phyloP scores from a whole-genome alignment of 2,113 vertebrate species.

The Etheostoma cragini region DNA sequence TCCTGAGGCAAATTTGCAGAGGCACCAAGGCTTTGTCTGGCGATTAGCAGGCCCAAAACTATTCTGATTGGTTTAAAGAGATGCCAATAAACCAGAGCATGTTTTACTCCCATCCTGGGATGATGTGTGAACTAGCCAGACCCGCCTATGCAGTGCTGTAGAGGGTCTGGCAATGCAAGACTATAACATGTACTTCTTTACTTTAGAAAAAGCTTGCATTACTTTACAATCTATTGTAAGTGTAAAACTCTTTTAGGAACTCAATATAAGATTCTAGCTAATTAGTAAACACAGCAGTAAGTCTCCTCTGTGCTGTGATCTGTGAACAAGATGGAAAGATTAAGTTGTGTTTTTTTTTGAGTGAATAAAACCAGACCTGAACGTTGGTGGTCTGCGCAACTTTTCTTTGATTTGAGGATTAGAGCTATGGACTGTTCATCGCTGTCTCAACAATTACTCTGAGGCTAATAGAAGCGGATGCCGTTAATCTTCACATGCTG shows the following conservation, averaged over 20 bases:
- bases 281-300: constrained; percentile 29
- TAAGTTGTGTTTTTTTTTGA: constrained; percentile 38
- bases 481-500: constrained; percentile 70
- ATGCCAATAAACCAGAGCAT: too few species aligned
- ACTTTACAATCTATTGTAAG: too few species aligned
- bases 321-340: constrained; percentile 37
- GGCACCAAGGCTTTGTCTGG: too few species aligned
- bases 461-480: constrained; percentile 73
- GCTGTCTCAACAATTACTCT: constrained; percentile 71
- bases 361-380: constrained; percentile 60
- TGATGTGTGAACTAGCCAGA: too few species aligned
- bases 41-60: too few species aligned
- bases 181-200: too few species aligned
- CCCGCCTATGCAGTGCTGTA: too few species aligned
- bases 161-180: too few species aligned
- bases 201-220: too few species aligned
- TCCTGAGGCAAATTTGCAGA: too few species aligned
- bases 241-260: background rate
- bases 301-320: constrained; percentile 19
- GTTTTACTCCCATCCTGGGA: too few species aligned
- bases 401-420: constrained; percentile 73
- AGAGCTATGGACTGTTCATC: constrained; percentile 61
- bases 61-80: too few species aligned
- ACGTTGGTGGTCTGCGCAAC: constrained; percentile 48
- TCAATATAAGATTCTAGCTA: constrained; percentile 15